A percentile compares a stretch with the other conserved stretches of the same genome.
Evolutionary conservation across 2,888 invertebrate species (phyloP).

Genomic region (Mesodorylaimus sp.): DNA sequence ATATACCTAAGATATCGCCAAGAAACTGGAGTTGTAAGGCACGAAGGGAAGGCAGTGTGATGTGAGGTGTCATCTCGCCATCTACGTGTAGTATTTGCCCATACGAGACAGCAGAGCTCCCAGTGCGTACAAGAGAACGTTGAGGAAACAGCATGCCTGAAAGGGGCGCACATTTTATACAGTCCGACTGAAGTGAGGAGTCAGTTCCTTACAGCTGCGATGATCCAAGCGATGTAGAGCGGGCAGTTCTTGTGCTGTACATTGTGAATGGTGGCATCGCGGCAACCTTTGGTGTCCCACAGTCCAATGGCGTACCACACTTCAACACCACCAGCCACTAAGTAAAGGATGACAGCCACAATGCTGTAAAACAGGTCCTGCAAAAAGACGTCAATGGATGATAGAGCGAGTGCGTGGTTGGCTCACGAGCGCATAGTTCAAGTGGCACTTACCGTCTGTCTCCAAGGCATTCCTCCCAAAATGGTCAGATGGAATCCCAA

Average conservation of each 20-base stretch:
- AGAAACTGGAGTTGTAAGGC: too few species aligned
- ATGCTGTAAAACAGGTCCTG: constrained; percentile 10
- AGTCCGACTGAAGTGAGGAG: neutral
- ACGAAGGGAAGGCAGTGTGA: too few species aligned
- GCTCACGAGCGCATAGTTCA: neutral
- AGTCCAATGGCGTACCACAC: constrained; percentile 7
- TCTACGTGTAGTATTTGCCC: constrained; percentile 5
- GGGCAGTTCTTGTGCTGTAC: neutral
- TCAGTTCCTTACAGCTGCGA: constrained; percentile 8
- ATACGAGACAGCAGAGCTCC: constrained; percentile 2
- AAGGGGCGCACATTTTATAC: constrained; percentile 1
- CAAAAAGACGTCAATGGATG: neutral
- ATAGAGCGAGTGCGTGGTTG: neutral
- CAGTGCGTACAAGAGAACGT: constrained; percentile 6
- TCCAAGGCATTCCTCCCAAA: constrained; percentile 8
- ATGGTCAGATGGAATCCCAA: constrained; percentile 10
- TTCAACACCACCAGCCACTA: constrained; percentile 5
- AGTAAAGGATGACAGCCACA: constrained; percentile 3
- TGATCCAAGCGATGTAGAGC: constrained; percentile 2
- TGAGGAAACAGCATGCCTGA: constrained; percentile 9
- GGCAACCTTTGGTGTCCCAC: neutral
- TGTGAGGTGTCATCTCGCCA: too few species aligned
- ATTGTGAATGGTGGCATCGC: neutral
- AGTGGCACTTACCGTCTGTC: constrained; percentile 8
- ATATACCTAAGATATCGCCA: too few species aligned